Evolutionary conservation across 2,113 vertebrate species (phyloP).

Genomic region (Orientallactaga bullata): DNA sequence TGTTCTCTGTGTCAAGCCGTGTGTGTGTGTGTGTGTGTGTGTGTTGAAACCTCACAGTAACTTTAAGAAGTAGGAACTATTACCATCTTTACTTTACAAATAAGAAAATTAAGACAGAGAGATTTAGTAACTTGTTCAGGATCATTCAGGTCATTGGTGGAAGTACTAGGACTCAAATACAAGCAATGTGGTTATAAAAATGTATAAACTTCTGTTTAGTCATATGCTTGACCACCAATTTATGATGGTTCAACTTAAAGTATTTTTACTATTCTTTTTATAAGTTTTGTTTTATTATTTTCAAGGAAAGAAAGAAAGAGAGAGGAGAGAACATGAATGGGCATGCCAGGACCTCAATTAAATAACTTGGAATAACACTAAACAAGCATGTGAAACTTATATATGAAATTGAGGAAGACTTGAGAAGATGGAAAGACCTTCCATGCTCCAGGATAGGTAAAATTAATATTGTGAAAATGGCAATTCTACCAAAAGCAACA

Average conservation of each 20-base stretch:
- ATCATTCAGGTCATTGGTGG: not conserved
- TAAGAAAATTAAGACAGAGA: not conserved
- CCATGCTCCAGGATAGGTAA: too few relatives aligned
- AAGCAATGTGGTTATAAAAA: not conserved
- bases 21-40: too few relatives aligned
- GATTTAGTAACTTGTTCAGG: not conserved
- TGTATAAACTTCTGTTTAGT: not conserved
- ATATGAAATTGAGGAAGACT: too few relatives aligned
- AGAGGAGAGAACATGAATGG: too few relatives aligned
- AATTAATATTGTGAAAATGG: too few relatives aligned
- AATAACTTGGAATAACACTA: too few relatives aligned
- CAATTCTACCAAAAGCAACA: too few relatives aligned
- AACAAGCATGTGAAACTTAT: too few relatives aligned
- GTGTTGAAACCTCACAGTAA: not conserved
- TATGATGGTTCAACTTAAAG: not conserved
- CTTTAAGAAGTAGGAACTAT: not conserved
- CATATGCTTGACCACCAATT: not conserved
- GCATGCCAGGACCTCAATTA: too few relatives aligned
- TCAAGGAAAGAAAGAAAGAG: too few relatives aligned
- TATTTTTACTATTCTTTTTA: not conserved
- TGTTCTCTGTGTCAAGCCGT: not conserved
- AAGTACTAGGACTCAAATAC: not conserved
- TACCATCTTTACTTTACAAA: not conserved
- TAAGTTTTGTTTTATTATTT: not conserved
- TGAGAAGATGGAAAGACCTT: too few relatives aligned